A percentile compares a stretch with the other conserved stretches of the same genome.
Evolutionary conservation across 2,797 vertebrate species (phyloP).

Genomic region (Pangasius larnaudii): DNA sequence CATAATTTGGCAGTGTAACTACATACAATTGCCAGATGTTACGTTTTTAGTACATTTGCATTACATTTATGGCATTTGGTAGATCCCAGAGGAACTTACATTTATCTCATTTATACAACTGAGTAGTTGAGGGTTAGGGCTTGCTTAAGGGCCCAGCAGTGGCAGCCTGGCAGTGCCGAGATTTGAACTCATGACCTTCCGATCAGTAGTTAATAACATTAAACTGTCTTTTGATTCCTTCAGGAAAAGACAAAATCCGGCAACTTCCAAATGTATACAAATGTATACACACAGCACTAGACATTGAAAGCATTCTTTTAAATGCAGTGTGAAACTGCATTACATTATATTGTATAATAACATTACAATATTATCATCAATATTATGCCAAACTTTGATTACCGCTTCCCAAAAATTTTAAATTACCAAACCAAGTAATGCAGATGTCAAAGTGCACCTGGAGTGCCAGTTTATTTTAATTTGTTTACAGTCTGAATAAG

Average conservation of each 20-base stretch:
- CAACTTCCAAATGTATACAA: background rate
- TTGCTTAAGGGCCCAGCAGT: too few relatives aligned
- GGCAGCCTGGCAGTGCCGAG: too few relatives aligned
- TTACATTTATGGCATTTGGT: too few relatives aligned
- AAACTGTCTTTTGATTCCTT: background rate
- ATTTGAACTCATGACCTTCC: too few relatives aligned
- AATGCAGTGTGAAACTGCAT: background rate
- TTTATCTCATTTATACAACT: too few relatives aligned
- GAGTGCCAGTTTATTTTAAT: background rate
- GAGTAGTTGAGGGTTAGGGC: too few relatives aligned
- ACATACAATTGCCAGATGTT: background rate
- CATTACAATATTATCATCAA: background rate
- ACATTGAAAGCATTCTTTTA: background rate
- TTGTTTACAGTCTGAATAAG: background rate
- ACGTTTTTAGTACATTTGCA: too few relatives aligned
- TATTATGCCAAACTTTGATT: background rate
- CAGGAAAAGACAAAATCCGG: background rate
- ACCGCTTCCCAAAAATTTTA: background rate
- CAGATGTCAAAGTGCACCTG: background rate
- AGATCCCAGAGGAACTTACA: too few relatives aligned
- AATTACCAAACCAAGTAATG: background rate
- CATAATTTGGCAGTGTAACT: background rate
- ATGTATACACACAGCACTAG: background rate
- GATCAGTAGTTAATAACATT: background rate
- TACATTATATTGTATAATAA: background rate